Conservation (phyloP, 2,888 invertebrate genomes). For the Ectemnius lituratus region DNA sequence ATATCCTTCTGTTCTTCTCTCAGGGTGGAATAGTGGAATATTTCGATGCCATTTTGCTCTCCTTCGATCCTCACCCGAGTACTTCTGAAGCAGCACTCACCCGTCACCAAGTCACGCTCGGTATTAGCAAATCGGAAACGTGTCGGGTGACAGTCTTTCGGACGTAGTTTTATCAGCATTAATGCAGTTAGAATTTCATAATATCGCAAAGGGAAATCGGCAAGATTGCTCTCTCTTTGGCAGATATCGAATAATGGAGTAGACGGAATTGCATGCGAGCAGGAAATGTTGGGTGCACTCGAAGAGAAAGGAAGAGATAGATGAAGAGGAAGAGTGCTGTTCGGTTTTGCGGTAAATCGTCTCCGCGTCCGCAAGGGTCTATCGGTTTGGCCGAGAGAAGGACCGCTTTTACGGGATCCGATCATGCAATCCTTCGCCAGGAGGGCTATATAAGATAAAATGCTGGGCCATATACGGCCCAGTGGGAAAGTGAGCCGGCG, state of each 20-base stretch:
- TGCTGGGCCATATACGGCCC: constrained; percentile 59
- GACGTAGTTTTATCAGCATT: too few species aligned
- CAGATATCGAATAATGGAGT: constrained; percentile 12
- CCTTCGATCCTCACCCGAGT: background rate
- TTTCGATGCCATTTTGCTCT: background rate
- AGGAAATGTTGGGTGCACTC: constrained; percentile 34
- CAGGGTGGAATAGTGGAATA: constrained; percentile 3
- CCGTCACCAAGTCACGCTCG: constrained; percentile 61
- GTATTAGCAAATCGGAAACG: constrained; percentile 52
- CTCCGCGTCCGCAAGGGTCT: constrained; percentile 10
- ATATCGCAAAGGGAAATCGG: too few species aligned
- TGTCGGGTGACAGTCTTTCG: background rate
- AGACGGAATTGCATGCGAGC: constrained; percentile 24
- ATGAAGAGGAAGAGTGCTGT: background rate
- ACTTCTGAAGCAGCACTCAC: constrained; percentile 27
- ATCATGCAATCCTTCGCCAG: constrained; percentile 49
- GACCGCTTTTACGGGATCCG: constrained; percentile 43
- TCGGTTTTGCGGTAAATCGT: background rate
- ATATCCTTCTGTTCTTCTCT: constrained; percentile 20
- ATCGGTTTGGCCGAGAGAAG: constrained; percentile 28
- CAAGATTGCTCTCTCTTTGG: too few species aligned
- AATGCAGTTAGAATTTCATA: too few species aligned
- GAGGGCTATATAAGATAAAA: constrained; percentile 55
- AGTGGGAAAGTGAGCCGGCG: constrained; percentile 60
- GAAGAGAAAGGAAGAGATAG: constrained; percentile 14